phyloP scores from a whole-genome alignment of 2,797 vertebrate species.

The Amniataba percoides region DNA sequence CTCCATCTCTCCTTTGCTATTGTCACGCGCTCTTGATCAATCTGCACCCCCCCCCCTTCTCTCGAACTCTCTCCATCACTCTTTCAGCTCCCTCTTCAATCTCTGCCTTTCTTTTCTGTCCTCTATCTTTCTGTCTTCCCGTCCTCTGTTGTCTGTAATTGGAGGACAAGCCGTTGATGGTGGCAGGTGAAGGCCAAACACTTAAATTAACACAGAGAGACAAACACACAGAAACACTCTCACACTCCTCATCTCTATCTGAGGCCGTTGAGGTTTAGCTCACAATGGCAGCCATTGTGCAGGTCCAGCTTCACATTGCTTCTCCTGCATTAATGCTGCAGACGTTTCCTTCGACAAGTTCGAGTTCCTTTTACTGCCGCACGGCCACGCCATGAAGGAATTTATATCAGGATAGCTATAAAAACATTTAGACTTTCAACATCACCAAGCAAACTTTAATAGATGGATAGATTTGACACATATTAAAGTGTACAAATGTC shows the following conservation, averaged over 20 bases:
- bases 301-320: conserved; percentile 27
- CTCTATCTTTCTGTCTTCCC: neutral
- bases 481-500: conserved; percentile 10
- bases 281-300: conserved; percentile 15
- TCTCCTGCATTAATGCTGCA: conserved; percentile 26
- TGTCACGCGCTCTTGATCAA: conserved; percentile 31
- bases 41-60: neutral
- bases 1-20: conserved; percentile 1
- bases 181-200: conserved; percentile 54
- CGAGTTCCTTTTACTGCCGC: conserved; percentile 29
- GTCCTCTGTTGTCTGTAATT: conserved; percentile 42
- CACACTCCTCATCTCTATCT: conserved; percentile 32
- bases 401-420: conserved; percentile 29
- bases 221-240: conserved; percentile 21
- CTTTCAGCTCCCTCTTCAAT: conserved; percentile 16
- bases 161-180: conserved; percentile 41
- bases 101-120: conserved; percentile 15
- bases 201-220: conserved; percentile 31
- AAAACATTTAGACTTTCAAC: conserved; percentile 43
- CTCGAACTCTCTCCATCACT: neutral
- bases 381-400: conserved; percentile 30
- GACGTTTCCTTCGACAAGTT: conserved; percentile 48
- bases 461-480: conserved; percentile 6
- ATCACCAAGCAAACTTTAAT: conserved; percentile 26
- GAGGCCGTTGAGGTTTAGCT: neutral